These are phyloP conservation scores for Fistularia tabacaria DNA, from an alignment of 2,797 vertebrate genomes.

Conservation along the genomic window DNA sequence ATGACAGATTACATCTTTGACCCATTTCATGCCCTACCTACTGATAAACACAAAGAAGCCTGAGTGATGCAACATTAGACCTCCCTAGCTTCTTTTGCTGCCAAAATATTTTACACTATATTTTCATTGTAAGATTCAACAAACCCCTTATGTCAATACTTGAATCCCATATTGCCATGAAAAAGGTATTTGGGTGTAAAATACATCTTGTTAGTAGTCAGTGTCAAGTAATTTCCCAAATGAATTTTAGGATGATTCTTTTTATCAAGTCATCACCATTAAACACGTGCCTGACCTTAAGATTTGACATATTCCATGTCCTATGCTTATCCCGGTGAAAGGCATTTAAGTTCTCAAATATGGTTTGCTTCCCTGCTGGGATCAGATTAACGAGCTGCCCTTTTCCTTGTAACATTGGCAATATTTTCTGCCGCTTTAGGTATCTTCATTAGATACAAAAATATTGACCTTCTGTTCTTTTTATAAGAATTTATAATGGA, in stretches of 20 bases:
- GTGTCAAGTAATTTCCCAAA: slow-evolving; percentile 24
- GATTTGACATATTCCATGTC: slow-evolving; percentile 64
- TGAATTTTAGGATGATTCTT: slow-evolving; percentile 45
- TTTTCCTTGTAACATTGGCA: slow-evolving; percentile 73
- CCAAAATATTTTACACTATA: no score
- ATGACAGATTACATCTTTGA: slow-evolving; percentile 19
- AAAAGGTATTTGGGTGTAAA: no score
- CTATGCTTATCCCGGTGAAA: slow-evolving; percentile 61
- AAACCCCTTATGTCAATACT: no score
- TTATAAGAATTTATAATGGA: slow-evolving; percentile 78
- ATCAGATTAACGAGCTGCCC: slow-evolving; percentile 83
- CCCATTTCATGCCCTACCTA: slow-evolving; percentile 28
- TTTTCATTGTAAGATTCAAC: no score
- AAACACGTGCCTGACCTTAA: slow-evolving; percentile 64
- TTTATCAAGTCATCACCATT: slow-evolving; percentile 56
- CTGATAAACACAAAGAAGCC: no score
- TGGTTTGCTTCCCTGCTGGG: slow-evolving; percentile 65
- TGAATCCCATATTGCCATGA: no score
- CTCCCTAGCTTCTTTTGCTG: no score
- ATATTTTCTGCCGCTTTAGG: slow-evolving; percentile 77
- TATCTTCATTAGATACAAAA: slow-evolving; percentile 81
- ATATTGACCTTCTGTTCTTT: slow-evolving; percentile 80
- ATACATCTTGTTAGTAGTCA: not conserved
- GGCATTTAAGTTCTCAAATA: slow-evolving; percentile 67
- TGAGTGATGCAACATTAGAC: no score